phyloP scores from a whole-genome alignment of 64 coral and sea anemone species.

The Exaiptasia diaphana region DNA sequence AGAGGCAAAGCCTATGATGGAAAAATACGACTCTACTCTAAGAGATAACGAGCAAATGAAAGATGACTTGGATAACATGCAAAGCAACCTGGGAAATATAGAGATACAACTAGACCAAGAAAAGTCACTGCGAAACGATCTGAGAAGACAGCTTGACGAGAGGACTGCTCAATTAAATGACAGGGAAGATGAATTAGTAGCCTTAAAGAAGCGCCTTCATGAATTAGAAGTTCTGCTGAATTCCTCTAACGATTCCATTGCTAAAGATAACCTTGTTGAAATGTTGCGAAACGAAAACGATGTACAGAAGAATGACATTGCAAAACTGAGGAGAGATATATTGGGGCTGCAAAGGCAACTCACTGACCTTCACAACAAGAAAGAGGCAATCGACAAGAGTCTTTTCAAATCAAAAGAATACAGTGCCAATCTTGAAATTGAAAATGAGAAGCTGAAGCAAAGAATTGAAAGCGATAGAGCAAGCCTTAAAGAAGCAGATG shows the following conservation, averaged over 20 bases:
- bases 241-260: background rate
- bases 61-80: conserved; percentile 53
- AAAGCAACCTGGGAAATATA: conserved; percentile 42
- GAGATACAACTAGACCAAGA: conserved; percentile 45
- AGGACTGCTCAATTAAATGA: background rate
- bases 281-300: conserved; percentile 13
- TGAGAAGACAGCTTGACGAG: background rate
- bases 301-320: background rate
- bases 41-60: conserved; percentile 55
- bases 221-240: conserved; percentile 1
- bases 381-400: conserved; percentile 62
- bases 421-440: conserved; percentile 55
- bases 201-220: background rate
- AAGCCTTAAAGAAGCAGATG: background rate
- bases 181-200: background rate
- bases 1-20: conserved; percentile 46
- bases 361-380: conserved; percentile 53
- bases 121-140: background rate
- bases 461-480: conserved; percentile 6
- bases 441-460: conserved; percentile 54
- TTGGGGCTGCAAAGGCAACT: conserved; percentile 43
- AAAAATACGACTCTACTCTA: conserved; percentile 58
- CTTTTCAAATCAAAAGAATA: conserved; percentile 69
- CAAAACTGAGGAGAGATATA: conserved; percentile 25
- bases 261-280: conserved; percentile 15